A percentile compares a stretch with the other conserved stretches of the same genome.
phyloP scores from a whole-genome alignment of 2,888 invertebrate species.

The Drepana falcataria region DNA sequence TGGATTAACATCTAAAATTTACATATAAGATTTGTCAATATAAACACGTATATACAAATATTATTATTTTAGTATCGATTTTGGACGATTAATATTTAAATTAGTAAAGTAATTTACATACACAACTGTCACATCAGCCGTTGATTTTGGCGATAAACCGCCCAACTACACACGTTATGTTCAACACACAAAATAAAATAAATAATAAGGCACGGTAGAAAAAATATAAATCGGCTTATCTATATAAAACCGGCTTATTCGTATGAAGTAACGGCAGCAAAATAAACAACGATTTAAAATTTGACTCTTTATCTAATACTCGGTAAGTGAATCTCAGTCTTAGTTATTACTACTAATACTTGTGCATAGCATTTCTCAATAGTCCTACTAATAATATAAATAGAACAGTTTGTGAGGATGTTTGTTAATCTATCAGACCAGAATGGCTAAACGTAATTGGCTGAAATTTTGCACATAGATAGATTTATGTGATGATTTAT shows the following conservation, averaged over 20 bases:
- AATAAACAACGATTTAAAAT: constrained; percentile 10
- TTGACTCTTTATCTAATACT: too few relatives aligned
- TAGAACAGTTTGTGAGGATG: too few relatives aligned
- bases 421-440: too few relatives aligned
- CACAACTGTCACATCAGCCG: constrained; percentile 39
- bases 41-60: constrained; percentile 30
- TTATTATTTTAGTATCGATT: constrained; percentile 39
- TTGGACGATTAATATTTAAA: constrained; percentile 29
- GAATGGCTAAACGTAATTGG: too few relatives aligned
- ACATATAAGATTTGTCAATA: constrained; percentile 20
- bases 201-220: constrained; percentile 67
- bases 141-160: constrained; percentile 54
- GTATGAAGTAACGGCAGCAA: constrained; percentile 53
- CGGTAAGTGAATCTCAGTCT: too few relatives aligned
- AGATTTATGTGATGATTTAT: too few relatives aligned
- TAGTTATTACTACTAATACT: too few relatives aligned
- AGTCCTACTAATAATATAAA: too few relatives aligned
- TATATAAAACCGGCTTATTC: constrained; percentile 74
- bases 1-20: constrained; percentile 29
- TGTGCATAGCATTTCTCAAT: too few relatives aligned
- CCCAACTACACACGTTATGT: constrained; percentile 46
- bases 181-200: constrained; percentile 60
- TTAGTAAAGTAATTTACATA: constrained; percentile 41
- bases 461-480: too few relatives aligned
- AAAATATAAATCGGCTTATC: constrained; percentile 77